Evolutionary conservation across 2,888 invertebrate species (phyloP), one percentile per base, ranked within the genome.

Genomic region (Sepiola atlantica): DNA sequence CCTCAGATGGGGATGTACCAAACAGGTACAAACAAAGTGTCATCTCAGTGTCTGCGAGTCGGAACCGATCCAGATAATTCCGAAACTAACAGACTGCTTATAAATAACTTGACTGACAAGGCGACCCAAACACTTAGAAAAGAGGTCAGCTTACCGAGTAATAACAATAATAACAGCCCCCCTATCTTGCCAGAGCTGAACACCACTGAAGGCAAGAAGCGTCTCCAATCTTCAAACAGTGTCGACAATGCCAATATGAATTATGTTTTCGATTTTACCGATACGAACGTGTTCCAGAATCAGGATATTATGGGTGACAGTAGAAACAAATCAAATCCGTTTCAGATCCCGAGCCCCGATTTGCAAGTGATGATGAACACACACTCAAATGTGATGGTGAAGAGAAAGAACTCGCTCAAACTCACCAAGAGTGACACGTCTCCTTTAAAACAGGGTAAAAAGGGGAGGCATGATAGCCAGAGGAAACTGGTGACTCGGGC

Each of bases 281-380:
- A 92, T 18, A 12, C 21, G 10, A 55, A 18, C n/a, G 24, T 28
- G 18, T 92, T 92, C n/a, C 45, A 92, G 0, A 45, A n/a, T 18
- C 91, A 18, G 12, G 54, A n/a, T 14, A n/a, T 55, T 92, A 45
- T 24, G 16, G 55, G 21, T 28, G 54, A 92, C 45, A 45, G 18
- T 12, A 92, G 28, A 24, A 92, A 92, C 45, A 28, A 92, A 8
- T 35, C 92, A 12, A 92, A 92, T 24, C 45, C 32, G 2, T 92
- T 45, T 45, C 92, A 92, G 92, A 92, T 92, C 35, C 92, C 92
- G 6, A 92, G 92, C 92, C 92, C 92, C 4, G 92, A 92, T n/a
- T 54, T 55, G 28, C 92, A 92, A 92, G 92, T 92, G 28, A 92
- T 92, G 92, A 55, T 92, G 35, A 92, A 92, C 55, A 92, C 92